phyloP scores from a whole-genome alignment of 2,797 vertebrate species.

The Scarus forsteni region DNA sequence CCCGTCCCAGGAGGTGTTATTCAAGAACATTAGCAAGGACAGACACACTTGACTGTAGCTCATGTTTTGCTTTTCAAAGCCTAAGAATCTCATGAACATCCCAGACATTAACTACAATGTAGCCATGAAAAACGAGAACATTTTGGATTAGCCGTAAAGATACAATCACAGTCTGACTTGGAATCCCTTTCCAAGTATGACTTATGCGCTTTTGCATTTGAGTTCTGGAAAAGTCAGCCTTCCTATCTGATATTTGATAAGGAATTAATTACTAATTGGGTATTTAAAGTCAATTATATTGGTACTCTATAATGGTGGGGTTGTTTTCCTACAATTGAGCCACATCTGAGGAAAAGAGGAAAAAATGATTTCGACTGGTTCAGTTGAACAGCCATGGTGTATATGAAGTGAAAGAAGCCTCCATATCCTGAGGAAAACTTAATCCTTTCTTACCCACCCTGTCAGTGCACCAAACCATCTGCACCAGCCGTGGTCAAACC shows the following conservation, averaged over 20 bases:
- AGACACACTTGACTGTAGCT: constrained; percentile 74
- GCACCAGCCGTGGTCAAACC: constrained; percentile 68
- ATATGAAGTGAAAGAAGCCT: constrained; percentile 62
- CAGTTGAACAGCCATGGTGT: constrained; percentile 42
- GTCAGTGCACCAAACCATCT: constrained; percentile 65
- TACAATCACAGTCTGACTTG: constrained; percentile 38
- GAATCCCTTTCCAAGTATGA: constrained; percentile 55
- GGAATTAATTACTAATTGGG: constrained; percentile 36
- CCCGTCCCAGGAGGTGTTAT: constrained; percentile 64
- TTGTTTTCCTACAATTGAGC: not conserved
- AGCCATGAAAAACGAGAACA: constrained; percentile 54
- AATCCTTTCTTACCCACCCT: constrained; percentile 63
- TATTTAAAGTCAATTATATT: constrained; percentile 43
- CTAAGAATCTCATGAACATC: constrained; percentile 59
- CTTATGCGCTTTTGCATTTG: constrained; percentile 41
- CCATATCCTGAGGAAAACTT: constrained; percentile 52
- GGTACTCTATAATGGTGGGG: constrained; percentile 12
- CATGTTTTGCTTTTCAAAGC: constrained; percentile 70
- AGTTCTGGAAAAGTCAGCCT: constrained; percentile 20
- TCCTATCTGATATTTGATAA: constrained; percentile 44
- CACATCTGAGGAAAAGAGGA: constrained; percentile 11
- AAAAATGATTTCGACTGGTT: constrained; percentile 35
- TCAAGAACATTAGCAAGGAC: constrained; percentile 71
- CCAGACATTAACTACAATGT: constrained; percentile 54
- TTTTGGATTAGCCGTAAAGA: constrained; percentile 55